phyloP scores from a whole-genome alignment of 1,140 invertebrate genomes.

The Halyomorpha halys region DNA sequence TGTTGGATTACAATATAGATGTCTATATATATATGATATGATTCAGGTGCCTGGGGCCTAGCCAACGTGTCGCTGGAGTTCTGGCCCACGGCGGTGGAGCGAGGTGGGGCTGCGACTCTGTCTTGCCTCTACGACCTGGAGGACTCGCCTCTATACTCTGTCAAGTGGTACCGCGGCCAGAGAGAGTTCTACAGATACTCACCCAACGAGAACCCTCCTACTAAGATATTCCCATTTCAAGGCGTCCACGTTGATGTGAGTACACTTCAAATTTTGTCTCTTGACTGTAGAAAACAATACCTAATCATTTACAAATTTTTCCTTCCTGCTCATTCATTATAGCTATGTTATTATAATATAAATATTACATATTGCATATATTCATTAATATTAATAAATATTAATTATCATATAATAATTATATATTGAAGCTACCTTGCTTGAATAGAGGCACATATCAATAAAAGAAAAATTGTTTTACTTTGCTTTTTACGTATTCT shows the following conservation, averaged over 20 bases:
- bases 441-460: no score
- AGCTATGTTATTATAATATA: no score
- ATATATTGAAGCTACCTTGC: no score
- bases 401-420: no score
- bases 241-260: slow-evolving; percentile 67
- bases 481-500: no score
- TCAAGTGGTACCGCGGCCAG: slow-evolving; percentile 71
- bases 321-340: no score
- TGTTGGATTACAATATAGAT: no score
- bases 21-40: not conserved
- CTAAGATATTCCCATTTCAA: slow-evolving; percentile 55
- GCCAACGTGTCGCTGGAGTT: slow-evolving; percentile 42
- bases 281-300: no score
- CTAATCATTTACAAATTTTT: no score
- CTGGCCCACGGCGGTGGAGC: slow-evolving; percentile 49
- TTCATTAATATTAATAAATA: no score
- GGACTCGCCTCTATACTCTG: slow-evolving; percentile 55
- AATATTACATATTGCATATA: no score
- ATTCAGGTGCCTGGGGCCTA: slow-evolving; percentile 33
- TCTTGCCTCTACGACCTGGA: slow-evolving; percentile 63
- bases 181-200: slow-evolving; percentile 61
- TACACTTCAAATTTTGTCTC: slow-evolving; percentile 31
- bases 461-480: no score
- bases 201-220: slow-evolving; percentile 52
- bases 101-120: slow-evolving; percentile 53